Base-by-base conservation (phyloP, 2,113 vertebrate species). In the Leiothrix lutea region DNA sequence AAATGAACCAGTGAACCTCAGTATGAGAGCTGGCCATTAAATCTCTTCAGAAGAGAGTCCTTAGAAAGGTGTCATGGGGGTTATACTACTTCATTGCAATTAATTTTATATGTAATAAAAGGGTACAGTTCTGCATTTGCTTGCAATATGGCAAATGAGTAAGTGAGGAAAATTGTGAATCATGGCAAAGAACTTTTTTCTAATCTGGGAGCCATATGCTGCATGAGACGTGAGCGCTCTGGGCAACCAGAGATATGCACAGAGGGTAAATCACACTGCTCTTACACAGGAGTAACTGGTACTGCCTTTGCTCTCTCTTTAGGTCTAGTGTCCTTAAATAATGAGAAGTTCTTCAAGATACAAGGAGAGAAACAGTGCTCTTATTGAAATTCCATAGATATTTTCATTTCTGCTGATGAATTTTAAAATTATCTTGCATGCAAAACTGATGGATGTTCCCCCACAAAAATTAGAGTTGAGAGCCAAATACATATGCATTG, bases 201-300 rank as follows among this genome's bases (percentile, higher is more conserved):
- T 92, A 51, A 80, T 77, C 64, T 96, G 84, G 62, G 51, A 94
- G 44, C 89, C 86, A 84, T 84, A 89, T 92, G 72, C 72, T 92
- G 58, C 10, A 38, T 4, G 44, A 60, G 44, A 64, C 0, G 1
- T 60, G 60, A 77, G 57, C 12, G 15, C 38, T 83, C 66, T 83
- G 80, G 61, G 70, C 78, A 90, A 56, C 29, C 56, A 71, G 80
- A 86, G 24, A 29, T 36, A 28, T 23, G 35, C 48, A 71, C 44
- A 66, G 60, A 74, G 24, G 33, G 48, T 79, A 60, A 84, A 84
- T 56, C n/a, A 48, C 3, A 9, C 53, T 65, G 57, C 53, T 75
- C n/a, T 53, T 74, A 33, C 40, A 72, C 36, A 33, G 17, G 20
- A 60, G n/a, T 72, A 60, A 44, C 33, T 64, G 24, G 44, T 79